phyloP scores from a whole-genome alignment of 2,797 vertebrate genomes.

The Petrocephalus schoutedeni region DNA sequence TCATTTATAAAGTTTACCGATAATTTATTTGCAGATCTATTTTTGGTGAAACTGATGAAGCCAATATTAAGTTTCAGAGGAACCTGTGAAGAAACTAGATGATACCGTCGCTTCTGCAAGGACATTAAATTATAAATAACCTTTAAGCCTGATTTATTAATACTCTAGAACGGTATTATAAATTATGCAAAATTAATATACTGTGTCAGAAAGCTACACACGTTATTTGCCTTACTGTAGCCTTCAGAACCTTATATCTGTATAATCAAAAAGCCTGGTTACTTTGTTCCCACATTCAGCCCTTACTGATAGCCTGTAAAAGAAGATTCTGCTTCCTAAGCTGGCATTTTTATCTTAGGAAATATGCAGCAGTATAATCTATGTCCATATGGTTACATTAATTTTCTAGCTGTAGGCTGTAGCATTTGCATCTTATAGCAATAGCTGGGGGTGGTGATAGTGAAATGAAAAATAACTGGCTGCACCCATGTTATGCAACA shows the following conservation, averaged over 20 bases:
- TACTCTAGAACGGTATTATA: background rate
- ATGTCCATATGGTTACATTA: background rate
- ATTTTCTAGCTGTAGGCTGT: background rate
- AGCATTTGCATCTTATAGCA: background rate
- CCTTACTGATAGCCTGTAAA: background rate
- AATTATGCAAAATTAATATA: constrained; percentile 11
- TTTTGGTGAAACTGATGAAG: background rate
- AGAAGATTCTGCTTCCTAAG: background rate
- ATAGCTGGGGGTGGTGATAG: background rate
- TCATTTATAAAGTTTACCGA: background rate
- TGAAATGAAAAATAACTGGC: background rate
- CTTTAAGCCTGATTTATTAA: background rate
- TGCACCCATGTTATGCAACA: background rate
- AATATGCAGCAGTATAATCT: background rate
- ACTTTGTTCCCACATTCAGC: background rate
- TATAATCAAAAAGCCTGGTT: background rate
- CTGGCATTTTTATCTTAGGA: background rate
- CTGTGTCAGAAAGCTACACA: background rate
- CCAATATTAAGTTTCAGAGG: background rate
- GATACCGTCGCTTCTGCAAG: background rate
- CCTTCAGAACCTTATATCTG: background rate
- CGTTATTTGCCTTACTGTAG: too few relatives aligned
- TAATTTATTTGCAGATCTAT: background rate
- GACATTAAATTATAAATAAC: constrained; percentile 7
- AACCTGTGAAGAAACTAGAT: background rate